phyloP scores from a whole-genome alignment of 2,888 invertebrate genomes.

The Agrotis exclamationis region DNA sequence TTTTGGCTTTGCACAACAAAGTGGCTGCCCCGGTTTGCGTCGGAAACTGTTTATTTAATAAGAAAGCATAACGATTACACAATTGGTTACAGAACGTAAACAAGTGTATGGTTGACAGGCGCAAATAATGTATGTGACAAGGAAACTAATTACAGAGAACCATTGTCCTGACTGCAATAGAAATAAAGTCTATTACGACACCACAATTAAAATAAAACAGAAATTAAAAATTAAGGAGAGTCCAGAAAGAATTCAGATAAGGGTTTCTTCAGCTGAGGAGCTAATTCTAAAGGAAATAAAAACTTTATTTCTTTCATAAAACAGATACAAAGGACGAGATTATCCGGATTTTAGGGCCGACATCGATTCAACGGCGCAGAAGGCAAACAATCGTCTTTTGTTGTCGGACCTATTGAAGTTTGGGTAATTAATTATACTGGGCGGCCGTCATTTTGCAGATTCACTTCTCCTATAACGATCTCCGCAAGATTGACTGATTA shows the following conservation, averaged over 20 bases:
- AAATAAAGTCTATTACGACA: neutral
- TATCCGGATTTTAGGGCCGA: slow-evolving; percentile 86
- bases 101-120: slow-evolving; percentile 7
- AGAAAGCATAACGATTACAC: slow-evolving; percentile 54
- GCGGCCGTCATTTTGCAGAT: slow-evolving; percentile 85
- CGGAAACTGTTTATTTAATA: slow-evolving; percentile 76
- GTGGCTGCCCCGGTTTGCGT: slow-evolving; percentile 71
- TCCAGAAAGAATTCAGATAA: slow-evolving; percentile 60
- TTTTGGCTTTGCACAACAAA: slow-evolving; percentile 85
- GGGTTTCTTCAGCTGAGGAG: slow-evolving; percentile 70
- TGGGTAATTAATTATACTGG: slow-evolving; percentile 86
- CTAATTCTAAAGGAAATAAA: slow-evolving; percentile 84
- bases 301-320: slow-evolving; percentile 87
- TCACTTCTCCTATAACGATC: slow-evolving; percentile 79
- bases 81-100: slow-evolving; percentile 39
- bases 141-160: slow-evolving; percentile 1
- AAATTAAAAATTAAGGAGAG: slow-evolving; percentile 54
- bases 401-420: slow-evolving; percentile 85
- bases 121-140: slow-evolving; percentile 11
- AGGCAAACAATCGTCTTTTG: slow-evolving; percentile 89
- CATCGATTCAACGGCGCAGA: slow-evolving; percentile 86
- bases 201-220: slow-evolving; percentile 38
- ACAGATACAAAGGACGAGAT: slow-evolving; percentile 87
- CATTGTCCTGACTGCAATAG: neutral
- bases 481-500: slow-evolving; percentile 82